Percentiles rank a stretch among this genome's conserved stretches.
These are phyloP conservation scores for Leptogaster cylindrica DNA, from an alignment of 2,888 invertebrate genomes.

Conservation along the genomic window DNA sequence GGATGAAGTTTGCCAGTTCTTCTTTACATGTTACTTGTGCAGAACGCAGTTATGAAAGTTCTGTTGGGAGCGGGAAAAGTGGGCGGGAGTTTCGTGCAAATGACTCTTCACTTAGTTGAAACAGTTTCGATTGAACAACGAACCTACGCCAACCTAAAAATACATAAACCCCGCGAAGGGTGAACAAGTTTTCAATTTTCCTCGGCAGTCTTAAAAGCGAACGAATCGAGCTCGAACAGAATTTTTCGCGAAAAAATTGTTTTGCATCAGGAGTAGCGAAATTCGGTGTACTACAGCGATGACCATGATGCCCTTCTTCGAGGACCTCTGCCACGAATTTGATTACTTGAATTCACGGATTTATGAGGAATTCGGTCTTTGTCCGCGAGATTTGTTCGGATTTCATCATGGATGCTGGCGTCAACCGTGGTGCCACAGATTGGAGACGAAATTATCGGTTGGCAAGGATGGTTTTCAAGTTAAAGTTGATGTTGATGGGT, in stretches of 20 bases:
- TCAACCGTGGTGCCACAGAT: constrained; percentile 4
- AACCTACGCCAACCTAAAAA: background rate
- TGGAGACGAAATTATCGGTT: constrained; percentile 47
- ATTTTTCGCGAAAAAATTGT: constrained; percentile 8
- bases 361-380: constrained; percentile 23
- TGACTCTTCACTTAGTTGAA: background rate
- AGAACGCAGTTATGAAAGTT: too few species aligned
- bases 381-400: constrained; percentile 9
- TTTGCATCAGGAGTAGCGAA: background rate
- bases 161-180: background rate
- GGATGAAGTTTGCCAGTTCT: too few species aligned
- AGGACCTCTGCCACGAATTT: constrained; percentile 27
- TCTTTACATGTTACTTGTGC: too few species aligned
- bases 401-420: background rate
- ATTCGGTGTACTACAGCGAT: too few species aligned
- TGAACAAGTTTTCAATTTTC: constrained; percentile 2
- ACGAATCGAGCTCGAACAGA: constrained; percentile 25
- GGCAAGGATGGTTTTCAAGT: constrained; percentile 74
- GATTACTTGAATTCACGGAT: constrained; percentile 20
- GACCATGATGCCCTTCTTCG: constrained; percentile 7
- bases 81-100: too few species aligned
- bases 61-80: too few species aligned
- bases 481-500: constrained; percentile 73
- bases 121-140: background rate
- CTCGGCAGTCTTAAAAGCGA: background rate